Evolutionary conservation across 2,888 invertebrate species (phyloP).

Genomic region (Drosophila rellima): DNA sequence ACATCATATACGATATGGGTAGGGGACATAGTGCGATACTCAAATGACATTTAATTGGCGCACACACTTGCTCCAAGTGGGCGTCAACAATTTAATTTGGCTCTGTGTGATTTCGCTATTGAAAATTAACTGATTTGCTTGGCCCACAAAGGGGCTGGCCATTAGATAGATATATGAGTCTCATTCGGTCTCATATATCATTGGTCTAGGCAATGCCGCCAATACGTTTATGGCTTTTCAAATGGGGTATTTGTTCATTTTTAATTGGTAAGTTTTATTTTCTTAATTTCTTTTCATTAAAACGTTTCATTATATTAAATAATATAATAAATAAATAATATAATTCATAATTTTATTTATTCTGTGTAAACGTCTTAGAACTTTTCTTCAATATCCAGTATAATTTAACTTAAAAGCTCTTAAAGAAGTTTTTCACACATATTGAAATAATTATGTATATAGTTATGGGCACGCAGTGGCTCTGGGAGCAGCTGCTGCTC

Average conservation of each 20-base stretch:
- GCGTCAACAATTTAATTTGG: slow-evolving; percentile 39
- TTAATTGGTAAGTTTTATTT: too few species aligned
- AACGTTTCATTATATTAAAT: too few species aligned
- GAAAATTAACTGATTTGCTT: slow-evolving; percentile 29
- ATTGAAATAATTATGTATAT: too few species aligned
- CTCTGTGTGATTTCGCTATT: slow-evolving; percentile 32
- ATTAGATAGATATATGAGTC: slow-evolving; percentile 47
- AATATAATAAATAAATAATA: too few species aligned
- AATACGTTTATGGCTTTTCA: not conserved
- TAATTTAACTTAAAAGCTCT: too few species aligned
- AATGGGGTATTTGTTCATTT: not conserved
- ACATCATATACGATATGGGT: not conserved
- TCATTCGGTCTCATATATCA: slow-evolving; percentile 11
- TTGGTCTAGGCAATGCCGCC: slow-evolving; percentile 25
- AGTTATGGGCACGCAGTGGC: too few species aligned
- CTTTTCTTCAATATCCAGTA: too few species aligned
- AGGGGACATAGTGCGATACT: slow-evolving; percentile 1
- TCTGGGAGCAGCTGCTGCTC: too few species aligned
- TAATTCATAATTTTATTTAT: too few species aligned
- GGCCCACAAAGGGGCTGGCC: slow-evolving; percentile 27
- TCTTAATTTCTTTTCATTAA: too few species aligned
- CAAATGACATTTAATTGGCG: slow-evolving; percentile 44
- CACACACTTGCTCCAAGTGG: slow-evolving; percentile 25
- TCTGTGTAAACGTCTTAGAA: too few species aligned
- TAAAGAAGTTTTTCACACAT: too few species aligned